phyloP scores from a whole-genome alignment of 2,113 vertebrate genomes.

The Crypturellus undulatus region DNA sequence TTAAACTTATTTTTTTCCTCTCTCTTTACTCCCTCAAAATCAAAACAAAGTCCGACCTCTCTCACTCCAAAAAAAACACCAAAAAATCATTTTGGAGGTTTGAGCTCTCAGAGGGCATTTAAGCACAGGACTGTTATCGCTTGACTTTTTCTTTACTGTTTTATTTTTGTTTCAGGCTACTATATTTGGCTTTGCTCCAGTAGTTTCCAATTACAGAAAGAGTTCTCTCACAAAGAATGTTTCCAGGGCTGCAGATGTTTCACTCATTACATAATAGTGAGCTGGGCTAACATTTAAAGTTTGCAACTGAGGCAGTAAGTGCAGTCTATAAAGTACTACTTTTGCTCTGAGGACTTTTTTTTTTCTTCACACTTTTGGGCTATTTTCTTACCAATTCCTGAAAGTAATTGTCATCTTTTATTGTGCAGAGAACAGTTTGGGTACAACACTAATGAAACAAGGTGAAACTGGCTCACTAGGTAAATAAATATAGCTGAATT shows the following conservation, averaged over 20 bases:
- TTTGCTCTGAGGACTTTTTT: not conserved
- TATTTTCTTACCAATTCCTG: not conserved
- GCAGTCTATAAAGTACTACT: not conserved
- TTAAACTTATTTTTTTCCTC: not conserved
- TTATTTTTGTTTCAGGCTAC: conserved; percentile 56
- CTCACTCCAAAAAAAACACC: not conserved
- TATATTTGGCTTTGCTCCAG: conserved; percentile 55
- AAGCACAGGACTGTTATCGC: not conserved
- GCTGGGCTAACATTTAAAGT: conserved; percentile 31
- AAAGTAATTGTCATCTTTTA: not conserved
- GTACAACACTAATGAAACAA: not conserved
- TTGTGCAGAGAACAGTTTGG: not conserved
- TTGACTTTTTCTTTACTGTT: conserved; percentile 15
- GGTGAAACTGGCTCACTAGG: not conserved
- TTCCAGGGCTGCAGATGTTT: conserved; percentile 65
- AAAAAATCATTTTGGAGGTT: not conserved
- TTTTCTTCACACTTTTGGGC: not conserved
- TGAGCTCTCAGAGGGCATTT: not conserved
- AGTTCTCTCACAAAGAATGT: conserved; percentile 54
- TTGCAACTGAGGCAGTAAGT: not conserved
- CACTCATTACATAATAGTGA: conserved; percentile 46
- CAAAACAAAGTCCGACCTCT: not conserved
- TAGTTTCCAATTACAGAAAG: conserved; percentile 55
- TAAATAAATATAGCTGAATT: not conserved
- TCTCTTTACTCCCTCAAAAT: not conserved